Conservation (phyloP, 2,113 vertebrate species). For the Ia io region DNA sequence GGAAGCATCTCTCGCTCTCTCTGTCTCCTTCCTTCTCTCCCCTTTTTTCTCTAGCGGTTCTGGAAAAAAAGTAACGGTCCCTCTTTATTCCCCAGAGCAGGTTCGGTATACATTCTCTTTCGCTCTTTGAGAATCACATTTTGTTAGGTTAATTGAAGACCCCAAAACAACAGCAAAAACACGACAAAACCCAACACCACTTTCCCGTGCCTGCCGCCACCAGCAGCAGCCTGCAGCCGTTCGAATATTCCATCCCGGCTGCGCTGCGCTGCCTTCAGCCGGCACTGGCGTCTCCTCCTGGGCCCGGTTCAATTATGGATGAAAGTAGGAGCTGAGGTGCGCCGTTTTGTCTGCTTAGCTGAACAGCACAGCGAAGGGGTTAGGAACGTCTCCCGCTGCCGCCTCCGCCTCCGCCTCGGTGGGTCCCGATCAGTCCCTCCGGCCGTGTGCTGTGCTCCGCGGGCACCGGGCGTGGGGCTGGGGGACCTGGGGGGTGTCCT, state of each 20-base stretch:
- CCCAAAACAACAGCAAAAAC: constrained; percentile 1
- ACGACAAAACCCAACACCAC: constrained; percentile 60
- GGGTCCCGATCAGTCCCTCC: constrained; percentile 25
- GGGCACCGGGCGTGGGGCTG: neutral
- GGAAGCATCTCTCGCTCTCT: neutral
- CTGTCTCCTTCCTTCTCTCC: neutral
- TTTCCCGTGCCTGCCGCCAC: constrained; percentile 67
- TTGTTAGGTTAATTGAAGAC: constrained; percentile 74
- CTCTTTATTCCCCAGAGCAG: neutral
- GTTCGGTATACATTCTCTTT: neutral
- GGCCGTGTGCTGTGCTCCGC: neutral
- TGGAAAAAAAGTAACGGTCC: neutral
- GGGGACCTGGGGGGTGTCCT: neutral
- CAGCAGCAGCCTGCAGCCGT: constrained; percentile 85
- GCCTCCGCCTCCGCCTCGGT: constrained; percentile 61
- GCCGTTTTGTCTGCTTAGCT: constrained; percentile 90
- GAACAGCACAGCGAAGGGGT: constrained; percentile 84
- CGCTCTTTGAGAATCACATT: constrained; percentile 63
- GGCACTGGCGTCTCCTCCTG: constrained; percentile 85
- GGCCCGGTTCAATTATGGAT: constrained; percentile 88
- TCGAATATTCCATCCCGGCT: constrained; percentile 87
- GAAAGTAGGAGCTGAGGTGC: constrained; percentile 87
- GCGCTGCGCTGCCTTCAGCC: constrained; percentile 86
- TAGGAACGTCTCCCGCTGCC: constrained; percentile 82
- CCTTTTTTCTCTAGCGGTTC: neutral